Percentiles rank a stretch among this genome's conserved stretches.
Conservation (phyloP, 2,888 invertebrate species). For the Macrosoma leucophasiata region DNA sequence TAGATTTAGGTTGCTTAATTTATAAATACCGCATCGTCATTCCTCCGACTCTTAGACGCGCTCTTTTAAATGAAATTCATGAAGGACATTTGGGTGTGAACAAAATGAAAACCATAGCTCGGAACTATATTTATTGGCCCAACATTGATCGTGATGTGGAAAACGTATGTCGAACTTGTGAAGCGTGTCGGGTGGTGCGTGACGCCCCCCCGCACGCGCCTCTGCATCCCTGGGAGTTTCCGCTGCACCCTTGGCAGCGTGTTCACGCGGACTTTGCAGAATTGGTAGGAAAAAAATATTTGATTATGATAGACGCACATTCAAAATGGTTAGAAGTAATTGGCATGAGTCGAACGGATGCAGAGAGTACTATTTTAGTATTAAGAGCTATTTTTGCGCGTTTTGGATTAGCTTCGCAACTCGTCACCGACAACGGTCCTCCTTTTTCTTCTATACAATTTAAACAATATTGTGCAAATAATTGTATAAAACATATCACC, state of each 20-base stretch:
- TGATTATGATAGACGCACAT: constrained; percentile 25
- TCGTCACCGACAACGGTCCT: constrained; percentile 28
- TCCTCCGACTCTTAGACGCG: not conserved
- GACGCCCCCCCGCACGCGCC: constrained; percentile 24
- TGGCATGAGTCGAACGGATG: constrained; percentile 16
- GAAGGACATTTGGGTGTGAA: constrained; percentile 22
- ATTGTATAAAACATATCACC: constrained; percentile 10
- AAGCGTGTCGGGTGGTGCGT: constrained; percentile 20
- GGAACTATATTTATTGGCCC: constrained; percentile 27
- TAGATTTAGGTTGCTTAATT: constrained; percentile 8
- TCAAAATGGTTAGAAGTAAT: constrained; percentile 28
- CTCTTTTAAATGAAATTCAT: constrained; percentile 5
- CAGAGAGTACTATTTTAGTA: constrained; percentile 9
- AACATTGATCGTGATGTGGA: constrained; percentile 25
- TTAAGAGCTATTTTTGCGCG: constrained; percentile 23
- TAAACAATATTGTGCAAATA: constrained; percentile 16
- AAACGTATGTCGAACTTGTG: constrained; percentile 18
- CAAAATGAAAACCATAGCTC: constrained; percentile 25
- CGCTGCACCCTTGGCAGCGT: constrained; percentile 21
- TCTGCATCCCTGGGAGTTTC: constrained; percentile 24
- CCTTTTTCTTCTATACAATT: constrained; percentile 26
- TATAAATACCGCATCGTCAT: constrained; percentile 5
- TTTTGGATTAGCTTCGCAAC: constrained; percentile 26
- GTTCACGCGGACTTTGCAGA: constrained; percentile 24
- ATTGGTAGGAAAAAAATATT: constrained; percentile 20